Conservation (phyloP, 2,797 vertebrate species). For the Vespertilio murinus region DNA sequence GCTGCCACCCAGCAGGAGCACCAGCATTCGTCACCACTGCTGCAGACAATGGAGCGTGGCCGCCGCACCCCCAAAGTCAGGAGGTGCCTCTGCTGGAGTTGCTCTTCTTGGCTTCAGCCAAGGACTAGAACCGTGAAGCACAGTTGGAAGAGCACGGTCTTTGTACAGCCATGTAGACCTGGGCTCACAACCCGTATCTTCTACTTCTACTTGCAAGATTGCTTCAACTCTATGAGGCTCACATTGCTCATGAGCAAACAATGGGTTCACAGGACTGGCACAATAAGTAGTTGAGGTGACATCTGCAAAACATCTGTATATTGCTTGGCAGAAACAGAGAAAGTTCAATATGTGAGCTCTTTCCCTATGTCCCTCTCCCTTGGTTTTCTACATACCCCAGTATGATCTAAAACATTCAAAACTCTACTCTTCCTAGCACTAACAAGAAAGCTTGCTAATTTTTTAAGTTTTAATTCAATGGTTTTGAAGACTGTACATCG, state of each 20-base stretch:
- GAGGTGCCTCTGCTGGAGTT: neutral
- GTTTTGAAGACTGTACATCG: neutral
- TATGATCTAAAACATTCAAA: constrained; percentile 6
- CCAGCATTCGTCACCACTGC: neutral
- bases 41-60: neutral
- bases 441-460: constrained; percentile 8
- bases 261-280: neutral
- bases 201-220: neutral
- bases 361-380: neutral
- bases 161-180: neutral
- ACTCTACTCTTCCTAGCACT: neutral
- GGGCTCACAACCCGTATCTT: neutral
- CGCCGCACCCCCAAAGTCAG: neutral
- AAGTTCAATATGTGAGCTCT: neutral
- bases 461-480: neutral
- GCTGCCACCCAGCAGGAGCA: neutral
- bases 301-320: neutral
- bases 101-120: neutral
- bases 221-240: neutral
- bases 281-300: neutral
- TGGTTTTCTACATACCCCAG: neutral
- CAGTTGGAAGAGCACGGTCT: neutral
- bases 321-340: neutral
- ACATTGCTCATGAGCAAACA: constrained; percentile 3
- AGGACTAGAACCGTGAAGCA: neutral